Percentiles rank a stretch among this genome's conserved stretches.
Evolutionary conservation across 2,888 invertebrate genomes (phyloP).

Genomic region (Leptodirus hochenwartii): DNA sequence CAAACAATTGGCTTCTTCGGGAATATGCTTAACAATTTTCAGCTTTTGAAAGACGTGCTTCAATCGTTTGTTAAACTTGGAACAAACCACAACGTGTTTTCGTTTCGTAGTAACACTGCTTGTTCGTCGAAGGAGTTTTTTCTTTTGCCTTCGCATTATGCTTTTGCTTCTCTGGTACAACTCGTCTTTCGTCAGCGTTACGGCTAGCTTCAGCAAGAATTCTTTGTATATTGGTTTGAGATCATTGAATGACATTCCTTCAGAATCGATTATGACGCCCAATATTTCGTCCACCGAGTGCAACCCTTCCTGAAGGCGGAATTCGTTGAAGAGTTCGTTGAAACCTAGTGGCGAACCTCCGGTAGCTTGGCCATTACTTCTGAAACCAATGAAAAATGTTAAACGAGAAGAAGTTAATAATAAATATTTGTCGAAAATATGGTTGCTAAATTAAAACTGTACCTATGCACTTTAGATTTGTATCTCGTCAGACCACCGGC

Average conservation of each 20-base stretch:
- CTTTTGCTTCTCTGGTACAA: slow-evolving; percentile 76
- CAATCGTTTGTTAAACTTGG: slow-evolving; percentile 22
- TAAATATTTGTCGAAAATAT: background rate
- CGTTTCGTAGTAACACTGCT: slow-evolving; percentile 21
- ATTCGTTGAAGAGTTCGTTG: slow-evolving; percentile 74
- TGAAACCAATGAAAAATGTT: slow-evolving; percentile 20
- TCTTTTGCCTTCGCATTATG: slow-evolving; percentile 72
- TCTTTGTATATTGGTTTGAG: slow-evolving; percentile 83
- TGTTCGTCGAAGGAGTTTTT: slow-evolving; percentile 41
- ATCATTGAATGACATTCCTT: slow-evolving; percentile 87
- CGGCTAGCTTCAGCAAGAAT: slow-evolving; percentile 68
- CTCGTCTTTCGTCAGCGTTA: slow-evolving; percentile 82
- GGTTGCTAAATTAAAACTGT: slow-evolving; percentile 16
- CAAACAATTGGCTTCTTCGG: slow-evolving; percentile 8
- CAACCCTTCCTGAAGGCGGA: slow-evolving; percentile 71
- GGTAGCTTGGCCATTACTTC: slow-evolving; percentile 42
- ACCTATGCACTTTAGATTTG: slow-evolving; percentile 52
- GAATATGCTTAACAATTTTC: slow-evolving; percentile 13
- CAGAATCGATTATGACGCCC: slow-evolving; percentile 74
- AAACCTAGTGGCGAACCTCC: slow-evolving; percentile 71
- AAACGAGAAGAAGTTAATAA: slow-evolving; percentile 3
- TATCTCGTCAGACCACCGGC: slow-evolving; percentile 60
- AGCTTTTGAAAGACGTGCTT: slow-evolving; percentile 36
- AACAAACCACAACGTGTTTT: slow-evolving; percentile 18
- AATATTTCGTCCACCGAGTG: slow-evolving; percentile 77